Base-by-base conservation (phyloP, 2,113 vertebrate genomes). In the Motacilla tschutschensis region DNA sequence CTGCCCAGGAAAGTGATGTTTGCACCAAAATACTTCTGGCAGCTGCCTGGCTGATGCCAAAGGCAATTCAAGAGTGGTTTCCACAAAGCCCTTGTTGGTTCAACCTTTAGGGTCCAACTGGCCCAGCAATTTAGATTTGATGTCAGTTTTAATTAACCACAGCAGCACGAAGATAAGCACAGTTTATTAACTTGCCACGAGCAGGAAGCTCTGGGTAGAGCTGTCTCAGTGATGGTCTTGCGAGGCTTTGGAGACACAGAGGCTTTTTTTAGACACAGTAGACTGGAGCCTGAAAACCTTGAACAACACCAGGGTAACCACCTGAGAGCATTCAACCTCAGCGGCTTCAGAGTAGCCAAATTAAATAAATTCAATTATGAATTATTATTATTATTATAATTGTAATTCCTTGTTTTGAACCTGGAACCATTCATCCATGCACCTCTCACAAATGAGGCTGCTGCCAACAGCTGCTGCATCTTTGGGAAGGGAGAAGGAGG, bases 91-190 rank as follows among this genome's bases (percentile, higher is more conserved):
- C 43, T 55, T 0, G 0, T 38, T 77, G 76, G 51, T 79, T 83
- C 76, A 83, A 70, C 60, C 79, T 73, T 73, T 66, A 79, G 79
- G 78, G 76, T 82, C 38, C 59, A n/a, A 58, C 24, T 82, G 76
- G 54, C 72, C 72, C 31, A 51, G 57, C 53, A 62, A 36, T 79
- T 85, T 85, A 58, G 59, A 66, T 83, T 69, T 57, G 46, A n/a
- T 86, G 78, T 91, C 77, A 60, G 74, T 31, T 88, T 87, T 85
- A 87, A 83, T 92, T 89, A 91, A 89, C 24, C 51, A 31, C 41
- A 72, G 44, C n/a, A 82, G 17, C 59, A 75, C 47, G 36, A 53
- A 57, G 35, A 46, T 72, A 31, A 83, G 44, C 35, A 13, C n/a
- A 48, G 51, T 65, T 85, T 79, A 76, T 73, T 76, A 79, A 69